A percentile compares a stretch with the other conserved stretches of the same genome.
These are phyloP conservation scores for Actias luna DNA, from an alignment of 2,888 invertebrate species.

Conservation along the genomic window DNA sequence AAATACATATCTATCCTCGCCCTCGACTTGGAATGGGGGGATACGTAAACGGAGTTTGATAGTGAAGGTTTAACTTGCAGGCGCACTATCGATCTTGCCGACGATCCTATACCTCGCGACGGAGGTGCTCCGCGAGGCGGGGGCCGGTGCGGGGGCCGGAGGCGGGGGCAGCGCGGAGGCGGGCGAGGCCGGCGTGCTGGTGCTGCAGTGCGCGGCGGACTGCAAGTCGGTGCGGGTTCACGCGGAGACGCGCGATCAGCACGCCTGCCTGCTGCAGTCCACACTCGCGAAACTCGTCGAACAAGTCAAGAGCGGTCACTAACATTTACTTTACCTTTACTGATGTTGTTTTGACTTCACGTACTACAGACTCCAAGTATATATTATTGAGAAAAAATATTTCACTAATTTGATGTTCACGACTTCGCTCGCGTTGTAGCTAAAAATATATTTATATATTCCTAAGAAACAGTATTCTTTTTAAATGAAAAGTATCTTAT, in stretches of 20 bases:
- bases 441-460: too few relatives aligned
- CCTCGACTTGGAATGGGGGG: too few relatives aligned
- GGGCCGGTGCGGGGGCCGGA: constrained; percentile 83
- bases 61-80: constrained; percentile 51
- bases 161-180: constrained; percentile 84
- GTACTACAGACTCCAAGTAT: too few relatives aligned
- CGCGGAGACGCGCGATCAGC: constrained; percentile 85
- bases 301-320: constrained; percentile 89
- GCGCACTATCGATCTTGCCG: constrained; percentile 93
- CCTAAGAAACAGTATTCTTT: too few relatives aligned
- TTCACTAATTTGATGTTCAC: too few relatives aligned
- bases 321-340: background rate
- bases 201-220: constrained; percentile 90
- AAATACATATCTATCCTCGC: too few relatives aligned
- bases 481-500: too few relatives aligned
- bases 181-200: constrained; percentile 85
- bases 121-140: constrained; percentile 91
- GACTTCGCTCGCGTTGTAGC: too few relatives aligned
- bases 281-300: constrained; percentile 95
- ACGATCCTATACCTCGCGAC: constrained; percentile 95
- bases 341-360: background rate
- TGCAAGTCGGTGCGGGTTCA: constrained; percentile 85
- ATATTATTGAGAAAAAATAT: too few relatives aligned
- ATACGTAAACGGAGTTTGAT: background rate
- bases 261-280: constrained; percentile 92